These are phyloP conservation scores for Calephelis nemesis DNA, from an alignment of 1,140 invertebrate species.

Conservation along the genomic window DNA sequence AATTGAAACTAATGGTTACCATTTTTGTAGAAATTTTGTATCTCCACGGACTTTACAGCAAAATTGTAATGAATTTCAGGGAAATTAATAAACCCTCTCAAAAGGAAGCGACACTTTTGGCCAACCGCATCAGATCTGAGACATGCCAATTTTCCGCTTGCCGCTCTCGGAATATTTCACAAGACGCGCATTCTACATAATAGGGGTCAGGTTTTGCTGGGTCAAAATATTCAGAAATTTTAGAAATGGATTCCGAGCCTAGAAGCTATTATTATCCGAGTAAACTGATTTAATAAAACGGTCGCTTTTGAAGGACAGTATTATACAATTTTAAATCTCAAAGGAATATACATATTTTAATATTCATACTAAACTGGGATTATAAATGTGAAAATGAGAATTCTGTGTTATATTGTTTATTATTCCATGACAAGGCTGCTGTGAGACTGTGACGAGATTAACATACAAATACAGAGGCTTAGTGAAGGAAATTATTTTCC, in stretches of 20 bases:
- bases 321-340: too few relatives aligned
- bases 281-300: too few relatives aligned
- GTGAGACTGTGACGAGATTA: too few relatives aligned
- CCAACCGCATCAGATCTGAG: slow-evolving; percentile 2
- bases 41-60: too few relatives aligned
- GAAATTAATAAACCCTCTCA: slow-evolving; percentile 8
- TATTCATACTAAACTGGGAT: too few relatives aligned
- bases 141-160: slow-evolving; percentile 1
- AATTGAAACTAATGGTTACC: not conserved
- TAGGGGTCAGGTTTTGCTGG: not conserved
- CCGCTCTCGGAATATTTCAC: slow-evolving; percentile 4
- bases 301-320: too few relatives aligned
- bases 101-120: slow-evolving; percentile 7
- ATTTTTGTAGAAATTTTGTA: not conserved
- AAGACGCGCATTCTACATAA: slow-evolving; percentile 1
- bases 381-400: too few relatives aligned
- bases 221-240: not conserved
- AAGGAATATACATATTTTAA: too few relatives aligned
- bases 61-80: not conserved
- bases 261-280: not conserved
- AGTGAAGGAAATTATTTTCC: too few relatives aligned
- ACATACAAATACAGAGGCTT: too few relatives aligned
- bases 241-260: slow-evolving; percentile 1
- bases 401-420: too few relatives aligned
- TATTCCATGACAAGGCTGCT: too few relatives aligned